These are phyloP conservation scores for Zosterops hypoxanthus DNA, from an alignment of 2,113 vertebrate genomes.

Conservation along the genomic window DNA sequence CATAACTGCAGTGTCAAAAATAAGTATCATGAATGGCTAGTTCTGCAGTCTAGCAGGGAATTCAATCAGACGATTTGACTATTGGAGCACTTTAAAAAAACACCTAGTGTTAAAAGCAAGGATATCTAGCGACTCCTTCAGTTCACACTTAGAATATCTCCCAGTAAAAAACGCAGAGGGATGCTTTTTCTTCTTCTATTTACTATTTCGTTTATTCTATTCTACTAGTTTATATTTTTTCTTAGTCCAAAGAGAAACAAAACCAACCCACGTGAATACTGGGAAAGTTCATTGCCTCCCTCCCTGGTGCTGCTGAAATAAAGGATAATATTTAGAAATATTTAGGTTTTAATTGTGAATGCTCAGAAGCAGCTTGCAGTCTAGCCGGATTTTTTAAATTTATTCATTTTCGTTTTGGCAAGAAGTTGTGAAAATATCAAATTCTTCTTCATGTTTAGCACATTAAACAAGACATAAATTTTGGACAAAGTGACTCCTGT, in stretches of 20 bases:
- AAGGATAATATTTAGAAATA: neutral
- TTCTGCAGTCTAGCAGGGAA: conserved; percentile 76
- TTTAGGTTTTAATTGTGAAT: neutral
- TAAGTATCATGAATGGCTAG: conserved; percentile 79
- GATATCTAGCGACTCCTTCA: conserved; percentile 85
- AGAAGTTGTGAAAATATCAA: neutral
- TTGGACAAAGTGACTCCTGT: neutral
- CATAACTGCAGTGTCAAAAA: conserved; percentile 79
- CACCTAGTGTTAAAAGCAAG: conserved; percentile 73
- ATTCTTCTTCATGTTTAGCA: neutral
- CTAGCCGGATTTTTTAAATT: neutral
- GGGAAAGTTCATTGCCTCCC: neutral
- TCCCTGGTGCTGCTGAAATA: neutral
- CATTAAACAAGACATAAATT: neutral
- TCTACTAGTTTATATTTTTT: conserved; percentile 15
- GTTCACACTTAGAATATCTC: conserved; percentile 71
- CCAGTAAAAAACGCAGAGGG: conserved; percentile 25
- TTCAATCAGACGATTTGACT: conserved; percentile 75
- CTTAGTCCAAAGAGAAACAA: conserved; percentile 28
- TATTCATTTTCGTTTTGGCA: neutral
- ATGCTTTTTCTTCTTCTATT: conserved; percentile 35
- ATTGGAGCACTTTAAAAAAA: conserved; percentile 71
- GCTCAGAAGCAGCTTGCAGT: neutral
- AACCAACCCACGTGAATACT: neutral
- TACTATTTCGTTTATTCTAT: conserved; percentile 47